Evolutionary conservation across 2,113 vertebrate genomes (phyloP).

Genomic region (Podilymbus podiceps): DNA sequence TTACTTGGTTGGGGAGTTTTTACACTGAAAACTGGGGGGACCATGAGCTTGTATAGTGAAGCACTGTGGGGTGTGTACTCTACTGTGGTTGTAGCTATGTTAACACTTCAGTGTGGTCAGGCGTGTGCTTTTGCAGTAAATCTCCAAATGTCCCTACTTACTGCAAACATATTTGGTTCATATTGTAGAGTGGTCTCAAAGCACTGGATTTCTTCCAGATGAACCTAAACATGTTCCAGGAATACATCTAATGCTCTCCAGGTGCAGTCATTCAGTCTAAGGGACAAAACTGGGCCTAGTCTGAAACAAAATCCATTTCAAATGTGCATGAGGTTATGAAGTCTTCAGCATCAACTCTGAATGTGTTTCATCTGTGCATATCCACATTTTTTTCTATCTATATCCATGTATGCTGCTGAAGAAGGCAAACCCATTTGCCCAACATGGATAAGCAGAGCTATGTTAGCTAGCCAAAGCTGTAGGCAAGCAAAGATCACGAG

Average conservation of each 20-base stretch:
- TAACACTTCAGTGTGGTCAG: background rate
- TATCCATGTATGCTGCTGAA: background rate
- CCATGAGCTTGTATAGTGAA: background rate
- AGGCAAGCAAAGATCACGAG: background rate
- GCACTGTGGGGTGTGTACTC: too few relatives aligned
- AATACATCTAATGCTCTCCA: background rate
- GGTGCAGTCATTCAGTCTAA: background rate
- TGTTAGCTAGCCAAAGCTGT: background rate
- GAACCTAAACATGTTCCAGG: background rate
- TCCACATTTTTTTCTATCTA: background rate
- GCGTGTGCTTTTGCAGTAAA: background rate
- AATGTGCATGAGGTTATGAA: background rate
- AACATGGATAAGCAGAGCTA: background rate
- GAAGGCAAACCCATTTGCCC: background rate
- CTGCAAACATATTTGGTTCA: fast-evolving
- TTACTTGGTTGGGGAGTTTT: fast-evolving
- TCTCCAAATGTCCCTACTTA: background rate
- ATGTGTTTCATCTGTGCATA: background rate
- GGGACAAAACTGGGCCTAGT: background rate
- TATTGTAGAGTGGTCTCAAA: background rate
- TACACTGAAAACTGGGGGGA: background rate
- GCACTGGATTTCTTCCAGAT: background rate
- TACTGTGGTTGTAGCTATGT: background rate
- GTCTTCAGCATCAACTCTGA: background rate
- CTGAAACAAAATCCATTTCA: background rate